phyloP scores from a whole-genome alignment of 2,797 vertebrate genomes.

The Geotria australis region DNA sequence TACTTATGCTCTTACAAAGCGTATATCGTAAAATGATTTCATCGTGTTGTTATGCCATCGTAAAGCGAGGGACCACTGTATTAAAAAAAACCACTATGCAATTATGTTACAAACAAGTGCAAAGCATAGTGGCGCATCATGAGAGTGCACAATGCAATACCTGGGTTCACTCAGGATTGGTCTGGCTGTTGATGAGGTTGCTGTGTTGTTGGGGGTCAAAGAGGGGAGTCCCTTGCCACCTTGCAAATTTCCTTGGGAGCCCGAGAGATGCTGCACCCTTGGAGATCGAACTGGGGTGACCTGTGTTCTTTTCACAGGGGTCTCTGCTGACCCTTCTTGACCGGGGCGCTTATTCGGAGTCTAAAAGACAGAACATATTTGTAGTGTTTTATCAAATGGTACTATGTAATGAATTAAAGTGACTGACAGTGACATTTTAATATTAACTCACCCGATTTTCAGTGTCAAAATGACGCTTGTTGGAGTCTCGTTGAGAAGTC shows the following conservation, averaged over 20 bases:
- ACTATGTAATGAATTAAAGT: background rate
- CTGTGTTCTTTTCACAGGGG: constrained; percentile 34
- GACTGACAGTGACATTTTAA: background rate
- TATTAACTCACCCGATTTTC: constrained; percentile 42
- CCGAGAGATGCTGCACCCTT: constrained; percentile 8
- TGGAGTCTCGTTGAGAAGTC: constrained; percentile 37
- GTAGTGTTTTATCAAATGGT: background rate
- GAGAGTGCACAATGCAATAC: constrained; percentile 10
- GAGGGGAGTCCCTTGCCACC: constrained; percentile 8
- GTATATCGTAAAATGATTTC: too few species aligned
- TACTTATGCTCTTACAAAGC: too few species aligned
- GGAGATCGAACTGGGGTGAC: constrained; percentile 29
- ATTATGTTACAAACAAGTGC: too few species aligned
- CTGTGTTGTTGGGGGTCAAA: constrained; percentile 1
- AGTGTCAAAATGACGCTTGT: constrained; percentile 22
- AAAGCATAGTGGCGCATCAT: too few species aligned
- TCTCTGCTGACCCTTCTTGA: constrained; percentile 42
- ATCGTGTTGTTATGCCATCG: too few species aligned
- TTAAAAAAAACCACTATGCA: too few species aligned
- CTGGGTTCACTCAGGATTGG: constrained; percentile 51
- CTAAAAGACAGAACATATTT: constrained; percentile 9
- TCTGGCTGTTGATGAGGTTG: constrained; percentile 23
- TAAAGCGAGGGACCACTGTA: too few species aligned
- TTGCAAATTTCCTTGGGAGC: constrained; percentile 9
- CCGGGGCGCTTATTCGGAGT: constrained; percentile 26